Percentiles rank a stretch among this genome's conserved stretches.
These are phyloP conservation scores for Diprion similis DNA, from an alignment of 1,140 invertebrate species.

Conservation along the genomic window DNA sequence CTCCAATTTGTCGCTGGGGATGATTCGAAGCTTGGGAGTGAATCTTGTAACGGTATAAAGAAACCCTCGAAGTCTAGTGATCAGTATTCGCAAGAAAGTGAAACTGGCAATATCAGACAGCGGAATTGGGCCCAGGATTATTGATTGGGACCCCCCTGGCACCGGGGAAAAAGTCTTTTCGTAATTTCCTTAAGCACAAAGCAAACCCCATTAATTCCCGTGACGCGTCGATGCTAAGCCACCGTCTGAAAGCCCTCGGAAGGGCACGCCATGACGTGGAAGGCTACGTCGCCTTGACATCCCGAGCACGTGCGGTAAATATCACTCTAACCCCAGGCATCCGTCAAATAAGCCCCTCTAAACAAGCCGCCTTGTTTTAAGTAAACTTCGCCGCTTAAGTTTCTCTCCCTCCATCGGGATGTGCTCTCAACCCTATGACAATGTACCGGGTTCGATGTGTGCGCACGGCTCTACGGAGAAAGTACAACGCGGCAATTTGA, in stretches of 20 bases:
- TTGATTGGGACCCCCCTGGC: background rate
- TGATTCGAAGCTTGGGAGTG: background rate
- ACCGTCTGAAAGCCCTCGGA: background rate
- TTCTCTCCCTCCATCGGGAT: background rate
- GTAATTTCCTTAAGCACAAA: constrained; percentile 14
- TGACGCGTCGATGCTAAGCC: constrained; percentile 10
- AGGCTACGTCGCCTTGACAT: background rate
- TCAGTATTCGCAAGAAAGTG: background rate
- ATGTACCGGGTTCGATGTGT: too few species aligned
- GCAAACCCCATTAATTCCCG: constrained; percentile 15
- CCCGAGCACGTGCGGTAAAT: constrained; percentile 10
- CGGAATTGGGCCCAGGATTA: background rate
- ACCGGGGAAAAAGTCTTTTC: background rate
- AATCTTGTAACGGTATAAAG: background rate
- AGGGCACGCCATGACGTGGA: background rate
- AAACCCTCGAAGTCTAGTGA: background rate
- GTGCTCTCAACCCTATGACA: too few species aligned
- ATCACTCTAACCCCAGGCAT: constrained; percentile 10
- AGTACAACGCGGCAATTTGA: too few species aligned
- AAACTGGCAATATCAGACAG: background rate
- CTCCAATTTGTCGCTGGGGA: background rate
- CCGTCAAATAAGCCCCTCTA: constrained; percentile 1
- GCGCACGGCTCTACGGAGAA: too few species aligned
- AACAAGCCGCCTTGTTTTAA: constrained; percentile 14
- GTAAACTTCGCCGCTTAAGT: constrained; percentile 9